A percentile compares a stretch with the other conserved stretches of the same genome.
These are phyloP conservation scores for Anthoscopus minutus DNA, from an alignment of 2,113 vertebrate genomes.

Conservation along the genomic window DNA sequence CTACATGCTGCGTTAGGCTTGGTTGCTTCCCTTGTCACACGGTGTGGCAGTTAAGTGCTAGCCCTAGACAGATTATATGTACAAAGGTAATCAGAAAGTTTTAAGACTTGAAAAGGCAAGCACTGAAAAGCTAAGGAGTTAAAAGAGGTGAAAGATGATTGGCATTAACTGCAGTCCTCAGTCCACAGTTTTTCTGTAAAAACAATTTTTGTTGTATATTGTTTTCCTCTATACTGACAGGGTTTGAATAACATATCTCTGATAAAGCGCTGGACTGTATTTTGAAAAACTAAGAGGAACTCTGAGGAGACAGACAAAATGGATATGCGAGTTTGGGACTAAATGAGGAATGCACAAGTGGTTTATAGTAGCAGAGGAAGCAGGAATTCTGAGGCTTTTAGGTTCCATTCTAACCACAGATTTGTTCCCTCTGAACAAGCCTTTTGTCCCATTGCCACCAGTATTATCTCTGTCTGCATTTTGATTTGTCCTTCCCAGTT, in stretches of 20 bases:
- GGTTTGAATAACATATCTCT: background rate
- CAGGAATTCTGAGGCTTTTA: background rate
- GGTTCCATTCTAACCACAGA: background rate
- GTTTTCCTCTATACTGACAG: background rate
- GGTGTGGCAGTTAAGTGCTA: background rate
- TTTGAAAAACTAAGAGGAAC: background rate
- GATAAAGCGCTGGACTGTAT: background rate
- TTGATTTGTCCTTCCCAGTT: background rate
- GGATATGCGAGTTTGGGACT: background rate
- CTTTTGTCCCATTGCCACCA: background rate
- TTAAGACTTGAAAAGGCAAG: background rate
- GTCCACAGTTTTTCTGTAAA: background rate
- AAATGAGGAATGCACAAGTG: background rate
- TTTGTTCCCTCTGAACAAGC: background rate
- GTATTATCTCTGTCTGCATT: background rate
- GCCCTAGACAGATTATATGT: fast-evolving
- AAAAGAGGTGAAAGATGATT: background rate
- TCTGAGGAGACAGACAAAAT: background rate
- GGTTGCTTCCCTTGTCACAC: background rate
- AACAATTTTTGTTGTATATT: background rate
- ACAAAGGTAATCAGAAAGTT: background rate
- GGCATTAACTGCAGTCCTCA: too few species aligned
- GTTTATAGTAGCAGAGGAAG: background rate
- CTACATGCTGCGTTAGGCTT: fast-evolving
- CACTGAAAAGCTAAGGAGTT: background rate